Conservation (phyloP, 2,797 vertebrate species). For the Hippocampus kuda region DNA sequence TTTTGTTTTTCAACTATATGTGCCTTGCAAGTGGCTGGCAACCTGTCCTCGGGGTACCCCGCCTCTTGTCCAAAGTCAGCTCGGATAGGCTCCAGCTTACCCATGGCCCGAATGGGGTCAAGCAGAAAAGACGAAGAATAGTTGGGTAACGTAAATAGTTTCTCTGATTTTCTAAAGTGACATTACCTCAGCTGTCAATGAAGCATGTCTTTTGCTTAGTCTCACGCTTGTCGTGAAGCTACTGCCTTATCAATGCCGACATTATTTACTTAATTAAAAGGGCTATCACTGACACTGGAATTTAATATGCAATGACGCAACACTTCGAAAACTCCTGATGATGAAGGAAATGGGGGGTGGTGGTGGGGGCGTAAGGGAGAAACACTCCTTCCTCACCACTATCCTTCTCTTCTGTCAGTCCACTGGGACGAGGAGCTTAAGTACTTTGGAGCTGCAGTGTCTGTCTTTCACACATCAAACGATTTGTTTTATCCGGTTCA, state of each 20-base stretch:
- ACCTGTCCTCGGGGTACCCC: neutral
- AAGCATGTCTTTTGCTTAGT: neutral
- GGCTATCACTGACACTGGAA: slow-evolving; percentile 50
- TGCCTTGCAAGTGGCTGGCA: neutral
- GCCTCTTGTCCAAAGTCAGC: neutral
- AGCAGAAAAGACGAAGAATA: slow-evolving; percentile 32
- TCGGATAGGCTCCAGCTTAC: neutral
- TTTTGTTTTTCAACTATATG: neutral
- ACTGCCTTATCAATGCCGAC: slow-evolving; percentile 51
- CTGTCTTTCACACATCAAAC: slow-evolving; percentile 80
- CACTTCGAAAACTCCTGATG: slow-evolving; percentile 55
- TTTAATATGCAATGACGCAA: slow-evolving; percentile 71
- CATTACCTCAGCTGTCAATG: neutral
- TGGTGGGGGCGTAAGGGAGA: slow-evolving; percentile 47
- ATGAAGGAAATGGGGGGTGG: slow-evolving; percentile 39
- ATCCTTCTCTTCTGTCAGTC: slow-evolving; percentile 57
- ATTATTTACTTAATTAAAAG: slow-evolving; percentile 65
- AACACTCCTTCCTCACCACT: slow-evolving; percentile 43
- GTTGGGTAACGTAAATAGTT: neutral
- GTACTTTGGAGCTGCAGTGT: slow-evolving; percentile 71
- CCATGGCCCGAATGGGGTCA: slow-evolving; percentile 11
- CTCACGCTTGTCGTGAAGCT: neutral
- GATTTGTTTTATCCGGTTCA: slow-evolving; percentile 77
- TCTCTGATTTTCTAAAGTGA: neutral
- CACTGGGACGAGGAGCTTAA: slow-evolving; percentile 72